Percentiles rank a stretch among this genome's conserved stretches.
These are phyloP conservation scores for Entomobrya multifasciata DNA, from an alignment of 2,888 invertebrate species.

Conservation along the genomic window DNA sequence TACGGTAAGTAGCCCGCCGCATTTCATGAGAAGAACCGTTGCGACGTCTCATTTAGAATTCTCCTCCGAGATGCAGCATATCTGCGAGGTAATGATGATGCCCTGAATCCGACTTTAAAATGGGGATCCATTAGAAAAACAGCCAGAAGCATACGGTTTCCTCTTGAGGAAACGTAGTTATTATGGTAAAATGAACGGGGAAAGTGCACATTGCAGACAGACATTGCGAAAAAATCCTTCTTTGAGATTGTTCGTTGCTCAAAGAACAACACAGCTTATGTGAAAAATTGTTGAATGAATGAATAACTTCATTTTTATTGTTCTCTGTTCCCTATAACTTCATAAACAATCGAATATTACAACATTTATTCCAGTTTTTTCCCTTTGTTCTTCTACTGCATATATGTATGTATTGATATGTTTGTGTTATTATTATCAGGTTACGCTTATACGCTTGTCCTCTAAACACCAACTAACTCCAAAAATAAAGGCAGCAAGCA, in stretches of 20 bases:
- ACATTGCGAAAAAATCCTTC: neutral
- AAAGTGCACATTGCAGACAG: conserved; percentile 9
- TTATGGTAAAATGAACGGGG: neutral
- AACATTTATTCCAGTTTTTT: neutral
- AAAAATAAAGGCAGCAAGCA: neutral
- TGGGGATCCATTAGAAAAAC: neutral
- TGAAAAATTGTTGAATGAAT: neutral
- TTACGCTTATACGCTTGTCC: neutral
- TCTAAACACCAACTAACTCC: neutral
- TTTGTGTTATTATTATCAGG: neutral
- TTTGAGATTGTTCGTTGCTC: neutral
- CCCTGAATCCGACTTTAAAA: conserved; percentile 18
- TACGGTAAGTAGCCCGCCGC: neutral
- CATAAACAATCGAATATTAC: too few species aligned
- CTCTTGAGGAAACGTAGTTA: neutral
- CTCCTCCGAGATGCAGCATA: conserved; percentile 1
- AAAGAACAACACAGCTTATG: neutral
- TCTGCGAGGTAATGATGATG: conserved; percentile 25
- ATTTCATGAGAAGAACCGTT: too few species aligned
- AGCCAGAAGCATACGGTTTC: neutral
- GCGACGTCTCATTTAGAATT: conserved; percentile 16
- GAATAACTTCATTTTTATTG: neutral
- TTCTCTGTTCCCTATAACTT: too few species aligned
- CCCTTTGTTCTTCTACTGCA: neutral
- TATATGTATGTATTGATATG: too few species aligned